Evolutionary conservation across 2,888 invertebrate species (phyloP).

Genomic region (Conops quadrifasciatus): DNA sequence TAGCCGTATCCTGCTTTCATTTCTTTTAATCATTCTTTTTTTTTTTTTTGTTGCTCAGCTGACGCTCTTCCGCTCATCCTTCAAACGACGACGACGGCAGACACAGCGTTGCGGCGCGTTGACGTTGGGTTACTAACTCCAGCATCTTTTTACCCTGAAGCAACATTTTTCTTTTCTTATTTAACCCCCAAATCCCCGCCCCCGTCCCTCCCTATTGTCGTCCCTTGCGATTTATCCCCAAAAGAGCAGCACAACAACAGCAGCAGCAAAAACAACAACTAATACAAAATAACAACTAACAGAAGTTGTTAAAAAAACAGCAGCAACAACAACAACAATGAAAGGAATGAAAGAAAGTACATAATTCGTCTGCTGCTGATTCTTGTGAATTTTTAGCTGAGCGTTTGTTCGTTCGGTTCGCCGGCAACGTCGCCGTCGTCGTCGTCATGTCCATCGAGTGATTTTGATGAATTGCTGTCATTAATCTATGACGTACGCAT

Average conservation of each 20-base stretch:
- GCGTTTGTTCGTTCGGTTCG: conserved; percentile 29
- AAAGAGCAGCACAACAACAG: conserved; percentile 13
- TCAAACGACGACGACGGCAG: conserved; percentile 16
- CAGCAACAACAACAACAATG: conserved; percentile 40
- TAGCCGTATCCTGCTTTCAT: not conserved
- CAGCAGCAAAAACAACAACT: conserved; percentile 32
- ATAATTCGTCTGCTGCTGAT: conserved; percentile 46
- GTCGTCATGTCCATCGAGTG: conserved; percentile 64
- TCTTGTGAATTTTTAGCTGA: conserved; percentile 54
- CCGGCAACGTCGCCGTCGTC: conserved; percentile 53
- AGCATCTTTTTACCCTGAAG: conserved; percentile 8
- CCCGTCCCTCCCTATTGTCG: conserved; percentile 5
- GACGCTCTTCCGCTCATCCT: conserved; percentile 35
- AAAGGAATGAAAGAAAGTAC: conserved; percentile 43
- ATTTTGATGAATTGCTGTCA: conserved; percentile 55
- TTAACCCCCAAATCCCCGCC: not conserved
- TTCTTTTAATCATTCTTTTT: not conserved
- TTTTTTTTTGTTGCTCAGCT: conserved; percentile 29
- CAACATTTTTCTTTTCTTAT: conserved; percentile 2
- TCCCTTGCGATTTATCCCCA: not conserved
- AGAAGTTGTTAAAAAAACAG: conserved; percentile 26
- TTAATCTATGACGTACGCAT: conserved; percentile 67
- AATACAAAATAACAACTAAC: conserved; percentile 29
- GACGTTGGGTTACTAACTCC: conserved; percentile 19
- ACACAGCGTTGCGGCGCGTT: conserved; percentile 37